phyloP scores from a whole-genome alignment of 92 coral and sea anemone genomes.

The Phenganax stokvisi region DNA sequence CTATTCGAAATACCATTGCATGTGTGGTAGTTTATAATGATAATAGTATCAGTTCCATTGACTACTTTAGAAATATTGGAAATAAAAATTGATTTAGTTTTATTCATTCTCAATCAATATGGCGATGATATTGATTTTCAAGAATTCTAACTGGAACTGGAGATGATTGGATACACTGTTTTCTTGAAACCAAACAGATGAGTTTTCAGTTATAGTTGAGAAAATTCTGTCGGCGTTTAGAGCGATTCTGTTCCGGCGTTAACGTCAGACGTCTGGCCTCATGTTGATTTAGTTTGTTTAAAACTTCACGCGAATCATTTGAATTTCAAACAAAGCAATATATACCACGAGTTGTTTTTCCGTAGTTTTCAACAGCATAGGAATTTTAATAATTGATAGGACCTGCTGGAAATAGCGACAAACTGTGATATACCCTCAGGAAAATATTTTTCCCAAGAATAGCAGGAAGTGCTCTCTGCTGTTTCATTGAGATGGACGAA shows the following conservation, averaged over 20 bases:
- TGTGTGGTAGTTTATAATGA: neutral
- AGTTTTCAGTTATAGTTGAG: neutral
- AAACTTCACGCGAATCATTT: neutral
- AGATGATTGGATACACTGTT: too few relatives aligned
- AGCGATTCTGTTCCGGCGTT: slow-evolving; percentile 4
- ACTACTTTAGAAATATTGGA: neutral
- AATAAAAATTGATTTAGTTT: neutral
- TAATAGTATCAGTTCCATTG: neutral
- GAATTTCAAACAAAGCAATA: neutral
- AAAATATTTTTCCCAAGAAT: neutral
- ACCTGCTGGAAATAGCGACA: neutral
- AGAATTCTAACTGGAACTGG: too few relatives aligned
- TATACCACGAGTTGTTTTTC: neutral
- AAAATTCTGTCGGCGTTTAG: slow-evolving; percentile 6
- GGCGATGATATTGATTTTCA: too few relatives aligned
- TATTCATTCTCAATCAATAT: neutral
- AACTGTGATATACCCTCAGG: neutral
- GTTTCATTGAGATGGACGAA: neutral
- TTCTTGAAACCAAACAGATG: too few relatives aligned
- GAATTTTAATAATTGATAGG: slow-evolving; percentile 5
- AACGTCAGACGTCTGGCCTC: slow-evolving; percentile 13
- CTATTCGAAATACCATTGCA: neutral
- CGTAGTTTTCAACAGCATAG: neutral
- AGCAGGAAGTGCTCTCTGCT: neutral
- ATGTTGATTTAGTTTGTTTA: neutral